Base-by-base conservation (phyloP, 2,797 vertebrate species). In the Amphiprion clarkii region DNA sequence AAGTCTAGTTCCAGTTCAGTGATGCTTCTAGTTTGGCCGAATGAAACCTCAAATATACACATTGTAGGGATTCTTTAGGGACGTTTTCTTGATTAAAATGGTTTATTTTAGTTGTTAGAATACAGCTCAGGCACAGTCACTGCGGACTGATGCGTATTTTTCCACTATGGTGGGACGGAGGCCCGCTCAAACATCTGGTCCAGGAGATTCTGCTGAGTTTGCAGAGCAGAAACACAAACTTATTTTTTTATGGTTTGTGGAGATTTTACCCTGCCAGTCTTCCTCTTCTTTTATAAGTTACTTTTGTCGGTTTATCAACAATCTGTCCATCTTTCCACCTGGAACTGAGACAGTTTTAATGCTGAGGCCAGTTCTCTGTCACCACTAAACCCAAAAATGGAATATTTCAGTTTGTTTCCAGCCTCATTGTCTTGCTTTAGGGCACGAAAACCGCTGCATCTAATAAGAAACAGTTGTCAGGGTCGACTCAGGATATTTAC, bases 281-380 rank as follows among this genome's bases (percentile, higher is more conserved):
- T 33, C 23, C 7, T 71, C 13, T 2, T 71, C 27, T 39, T 27
- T 25, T 58, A 3, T 23, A n/a, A 13, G 11, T 16, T 42, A 23
- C 36, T 95, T 93, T 65, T 87, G 91, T 13, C 91, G 2, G 33
- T 36, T 36, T 10, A 93, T 14, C 80, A 92, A 73, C 94, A 93
- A 69, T 39, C 53, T 48, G 33, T 36, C 33, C 1, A 6, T 33
- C 31, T 8, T 6, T 33, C 31, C 31, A 33, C 31, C 31, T 33
- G 31, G 31, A 33, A 33, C 31, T 33, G 31, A 27, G 4, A 27
- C 27, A 27, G 31, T 33, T 33, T 8, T 33, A 8, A 8, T 3
- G 31, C 4, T 8, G 31, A 33, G 31, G 31, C 31, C 31, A 9
- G 33, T 36, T 9, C 8, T 10, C 33, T 36, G 33, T 36, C 33